Conservation (phyloP, 2,888 invertebrate species). For the Stenichneumon culpator region DNA sequence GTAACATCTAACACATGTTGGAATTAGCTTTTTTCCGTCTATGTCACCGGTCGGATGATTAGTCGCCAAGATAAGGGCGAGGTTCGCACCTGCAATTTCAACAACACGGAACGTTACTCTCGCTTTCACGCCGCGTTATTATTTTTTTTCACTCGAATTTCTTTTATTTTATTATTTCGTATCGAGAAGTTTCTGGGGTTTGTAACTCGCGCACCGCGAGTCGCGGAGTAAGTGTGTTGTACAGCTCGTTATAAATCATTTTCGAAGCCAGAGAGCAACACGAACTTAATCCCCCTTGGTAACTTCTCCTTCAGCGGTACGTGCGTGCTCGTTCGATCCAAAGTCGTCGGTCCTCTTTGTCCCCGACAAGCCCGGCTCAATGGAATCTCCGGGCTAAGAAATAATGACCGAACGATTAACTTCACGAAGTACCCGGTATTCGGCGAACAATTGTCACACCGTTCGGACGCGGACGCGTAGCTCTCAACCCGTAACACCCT, state of each 20-base stretch:
- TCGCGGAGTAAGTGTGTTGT: neutral
- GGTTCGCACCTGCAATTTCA: conserved; percentile 17
- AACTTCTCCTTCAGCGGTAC: conserved; percentile 21
- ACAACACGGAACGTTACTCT: conserved; percentile 29
- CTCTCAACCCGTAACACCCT: conserved; percentile 42
- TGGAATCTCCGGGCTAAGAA: conserved; percentile 16
- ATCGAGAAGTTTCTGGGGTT: neutral
- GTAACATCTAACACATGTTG: neutral
- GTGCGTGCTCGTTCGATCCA: conserved; percentile 20
- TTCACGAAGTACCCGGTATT: conserved; percentile 27
- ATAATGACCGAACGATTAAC: conserved; percentile 44
- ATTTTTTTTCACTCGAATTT: neutral
- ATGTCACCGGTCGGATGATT: neutral
- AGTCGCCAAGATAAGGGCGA: conserved; percentile 23
- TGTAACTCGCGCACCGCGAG: conserved; percentile 19
- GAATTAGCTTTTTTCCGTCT: neutral
- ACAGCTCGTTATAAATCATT: conserved; percentile 44
- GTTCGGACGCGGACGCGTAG: neutral
- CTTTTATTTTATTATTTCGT: neutral
- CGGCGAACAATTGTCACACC: conserved; percentile 50
- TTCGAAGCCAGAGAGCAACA: conserved; percentile 28
- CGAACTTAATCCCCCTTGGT: conserved; percentile 1
- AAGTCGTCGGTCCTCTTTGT: conserved; percentile 29
- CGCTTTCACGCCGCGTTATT: conserved; percentile 46
- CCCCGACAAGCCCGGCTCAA: neutral